Conservation (phyloP, 2,888 invertebrate species). For the Marasmarcha lunaedactyla region DNA sequence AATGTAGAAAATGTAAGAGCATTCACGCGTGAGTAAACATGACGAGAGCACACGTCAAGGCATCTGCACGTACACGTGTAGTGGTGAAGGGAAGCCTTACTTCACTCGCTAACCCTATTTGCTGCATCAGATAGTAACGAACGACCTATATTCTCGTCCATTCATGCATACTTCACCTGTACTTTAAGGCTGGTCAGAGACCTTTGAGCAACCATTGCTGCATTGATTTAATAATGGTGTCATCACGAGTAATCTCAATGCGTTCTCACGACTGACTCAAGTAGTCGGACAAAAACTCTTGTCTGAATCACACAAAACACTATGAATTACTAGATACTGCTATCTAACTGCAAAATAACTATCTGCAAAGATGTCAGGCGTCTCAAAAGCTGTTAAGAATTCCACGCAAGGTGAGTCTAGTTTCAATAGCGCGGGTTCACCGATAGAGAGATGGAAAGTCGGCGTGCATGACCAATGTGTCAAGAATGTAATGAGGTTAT, state of each 20-base stretch:
- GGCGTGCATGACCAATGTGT: not conserved
- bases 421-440: constrained; percentile 8
- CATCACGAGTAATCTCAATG: too few species aligned
- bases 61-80: constrained; percentile 31
- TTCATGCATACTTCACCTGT: constrained; percentile 16
- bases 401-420: not conserved
- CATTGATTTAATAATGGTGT: not conserved
- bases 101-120: constrained; percentile 46
- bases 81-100: constrained; percentile 40
- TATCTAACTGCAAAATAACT: constrained; percentile 14
- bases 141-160: constrained; percentile 29
- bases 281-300: not conserved
- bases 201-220: not conserved
- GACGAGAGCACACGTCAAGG: constrained; percentile 26
- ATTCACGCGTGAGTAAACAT: constrained; percentile 35
- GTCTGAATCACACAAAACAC: not conserved
- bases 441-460: constrained; percentile 36
- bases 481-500: constrained; percentile 38
- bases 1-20: constrained; percentile 6
- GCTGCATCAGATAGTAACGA: constrained; percentile 29
- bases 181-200: constrained; percentile 5
- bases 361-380: constrained; percentile 7
- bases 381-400: not conserved
- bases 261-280: not conserved
- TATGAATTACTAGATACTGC: not conserved